phyloP scores from a whole-genome alignment of 1,140 invertebrate genomes.

The Nomia melanderi region DNA sequence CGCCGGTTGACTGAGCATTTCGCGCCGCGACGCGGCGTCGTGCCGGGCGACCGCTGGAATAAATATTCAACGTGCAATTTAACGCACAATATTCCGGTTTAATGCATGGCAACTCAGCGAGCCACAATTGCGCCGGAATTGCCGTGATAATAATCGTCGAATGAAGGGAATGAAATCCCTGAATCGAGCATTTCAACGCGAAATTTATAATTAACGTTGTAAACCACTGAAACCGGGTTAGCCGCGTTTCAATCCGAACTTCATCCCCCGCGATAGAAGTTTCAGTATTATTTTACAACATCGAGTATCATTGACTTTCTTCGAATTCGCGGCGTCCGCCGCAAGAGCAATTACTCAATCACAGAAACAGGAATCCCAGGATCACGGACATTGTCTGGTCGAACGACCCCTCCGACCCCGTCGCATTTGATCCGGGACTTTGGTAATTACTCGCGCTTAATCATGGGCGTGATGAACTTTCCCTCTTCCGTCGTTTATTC shows the following conservation, averaged over 20 bases:
- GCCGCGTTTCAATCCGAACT: too few relatives aligned
- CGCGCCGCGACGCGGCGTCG: not conserved
- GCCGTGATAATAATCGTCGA: not conserved
- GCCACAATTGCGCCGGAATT: not conserved
- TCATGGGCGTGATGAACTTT: constrained; percentile 11
- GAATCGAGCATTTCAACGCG: too few relatives aligned
- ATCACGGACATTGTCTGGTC: not conserved
- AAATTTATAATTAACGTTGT: too few relatives aligned
- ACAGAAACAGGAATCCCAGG: not conserved
- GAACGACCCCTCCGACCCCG: too few relatives aligned
- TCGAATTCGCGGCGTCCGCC: not conserved
- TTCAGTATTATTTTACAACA: too few relatives aligned
- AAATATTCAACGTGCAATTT: not conserved
- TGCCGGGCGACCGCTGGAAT: not conserved
- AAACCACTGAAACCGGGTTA: too few relatives aligned
- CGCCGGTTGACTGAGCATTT: not conserved
- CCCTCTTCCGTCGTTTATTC: constrained; percentile 17
- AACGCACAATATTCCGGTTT: not conserved
- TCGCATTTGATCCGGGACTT: not conserved
- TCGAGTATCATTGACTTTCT: not conserved
- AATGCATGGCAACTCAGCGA: not conserved
- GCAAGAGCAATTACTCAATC: not conserved
- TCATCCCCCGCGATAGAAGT: too few relatives aligned
- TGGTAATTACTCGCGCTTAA: constrained; percentile 26
- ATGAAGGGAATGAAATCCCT: not conserved